phyloP scores from a whole-genome alignment of 2,888 invertebrate genomes.

The Leptinotarsa peninsularis region DNA sequence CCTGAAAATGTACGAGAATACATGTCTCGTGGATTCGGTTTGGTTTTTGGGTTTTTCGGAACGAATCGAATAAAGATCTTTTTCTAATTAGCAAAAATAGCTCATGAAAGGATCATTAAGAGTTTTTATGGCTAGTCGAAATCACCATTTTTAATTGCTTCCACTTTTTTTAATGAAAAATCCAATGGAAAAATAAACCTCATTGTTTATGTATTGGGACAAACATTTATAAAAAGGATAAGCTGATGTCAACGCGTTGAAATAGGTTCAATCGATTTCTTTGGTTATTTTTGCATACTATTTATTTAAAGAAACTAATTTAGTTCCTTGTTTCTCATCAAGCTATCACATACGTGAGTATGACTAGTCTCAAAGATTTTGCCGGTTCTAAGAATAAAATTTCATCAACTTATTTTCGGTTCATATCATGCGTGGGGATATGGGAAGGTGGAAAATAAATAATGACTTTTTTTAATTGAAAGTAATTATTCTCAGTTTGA shows the following conservation, averaged over 20 bases:
- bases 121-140: no score
- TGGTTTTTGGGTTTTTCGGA: no score
- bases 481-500: no score
- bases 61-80: no score
- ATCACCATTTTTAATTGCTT: not conserved
- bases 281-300: conserved; percentile 9
- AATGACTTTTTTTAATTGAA: no score
- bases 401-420: not conserved
- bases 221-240: conserved; percentile 4
- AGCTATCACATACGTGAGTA: not conserved
- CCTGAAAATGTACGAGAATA: no score
- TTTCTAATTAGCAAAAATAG: no score
- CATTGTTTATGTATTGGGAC: not conserved
- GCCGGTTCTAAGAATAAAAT: conserved; percentile 1
- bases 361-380: not conserved
- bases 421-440: not conserved
- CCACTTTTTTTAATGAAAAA: not conserved
- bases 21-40: no score
- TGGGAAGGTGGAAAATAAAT: no score
- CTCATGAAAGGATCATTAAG: no score
- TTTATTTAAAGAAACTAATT: conserved; percentile 19
- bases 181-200: not conserved
- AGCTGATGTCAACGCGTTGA: conserved; percentile 5
- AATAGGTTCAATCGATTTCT: conserved; percentile 1
- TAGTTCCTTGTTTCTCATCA: not conserved